These are phyloP conservation scores for Temnothorax unifasciatus DNA, from an alignment of 2,888 invertebrate species.

Conservation along the genomic window DNA sequence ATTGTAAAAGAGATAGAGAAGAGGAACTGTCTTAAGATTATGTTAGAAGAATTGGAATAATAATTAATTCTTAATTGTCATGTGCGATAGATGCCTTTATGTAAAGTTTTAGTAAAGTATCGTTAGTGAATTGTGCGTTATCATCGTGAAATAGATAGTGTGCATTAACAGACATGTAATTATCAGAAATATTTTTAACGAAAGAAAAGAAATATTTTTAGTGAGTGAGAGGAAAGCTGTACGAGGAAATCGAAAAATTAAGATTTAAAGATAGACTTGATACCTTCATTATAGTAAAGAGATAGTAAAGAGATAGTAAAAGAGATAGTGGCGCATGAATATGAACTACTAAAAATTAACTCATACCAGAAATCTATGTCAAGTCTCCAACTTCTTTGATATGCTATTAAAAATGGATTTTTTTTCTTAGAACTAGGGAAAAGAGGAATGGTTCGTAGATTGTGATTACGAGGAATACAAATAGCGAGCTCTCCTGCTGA, in stretches of 20 bases:
- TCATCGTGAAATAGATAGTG: slow-evolving; percentile 24
- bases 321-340: neutral
- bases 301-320: neutral
- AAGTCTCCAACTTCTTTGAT: slow-evolving; percentile 20
- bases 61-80: slow-evolving; percentile 9
- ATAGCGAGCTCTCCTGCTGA: neutral
- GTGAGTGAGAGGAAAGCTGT: neutral
- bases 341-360: slow-evolving; percentile 20
- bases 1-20: neutral
- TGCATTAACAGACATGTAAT: neutral
- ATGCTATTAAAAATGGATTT: slow-evolving; percentile 21
- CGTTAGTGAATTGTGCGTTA: neutral
- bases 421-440: neutral
- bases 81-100: neutral
- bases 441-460: slow-evolving; percentile 28
- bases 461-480: neutral
- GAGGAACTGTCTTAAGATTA: slow-evolving; percentile 1
- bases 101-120: neutral
- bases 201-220: neutral
- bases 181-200: neutral
- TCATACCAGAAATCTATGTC: neutral
- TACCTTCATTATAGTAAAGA: too few relatives aligned
- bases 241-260: neutral
- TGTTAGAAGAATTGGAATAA: neutral
- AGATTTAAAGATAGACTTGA: neutral